phyloP scores from a whole-genome alignment of 2,888 invertebrate genomes.

The Tridacna crocea region DNA sequence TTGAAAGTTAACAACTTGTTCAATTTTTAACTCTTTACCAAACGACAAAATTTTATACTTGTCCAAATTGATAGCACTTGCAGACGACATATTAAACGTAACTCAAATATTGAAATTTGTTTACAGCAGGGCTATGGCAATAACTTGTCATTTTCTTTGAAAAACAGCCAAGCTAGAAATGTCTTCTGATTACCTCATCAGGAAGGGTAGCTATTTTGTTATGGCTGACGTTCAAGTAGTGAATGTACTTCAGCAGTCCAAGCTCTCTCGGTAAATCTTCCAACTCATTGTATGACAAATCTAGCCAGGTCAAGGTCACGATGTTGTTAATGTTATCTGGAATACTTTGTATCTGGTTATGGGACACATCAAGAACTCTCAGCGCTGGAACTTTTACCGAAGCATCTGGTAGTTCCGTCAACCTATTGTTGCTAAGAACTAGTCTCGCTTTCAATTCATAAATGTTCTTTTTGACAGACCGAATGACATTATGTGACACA shows the following conservation, averaged over 20 bases:
- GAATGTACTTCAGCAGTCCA: constrained; percentile 79
- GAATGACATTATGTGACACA: constrained; percentile 79
- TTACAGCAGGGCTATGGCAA: too few relatives aligned
- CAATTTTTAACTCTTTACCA: too few relatives aligned
- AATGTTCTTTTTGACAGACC: constrained; percentile 78
- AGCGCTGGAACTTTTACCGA: constrained; percentile 77
- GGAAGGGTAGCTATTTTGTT: constrained; percentile 92
- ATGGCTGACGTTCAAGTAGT: constrained; percentile 88
- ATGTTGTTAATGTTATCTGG: constrained; percentile 80
- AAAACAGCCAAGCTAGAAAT: too few relatives aligned
- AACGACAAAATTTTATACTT: too few relatives aligned
- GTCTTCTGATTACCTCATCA: too few relatives aligned
- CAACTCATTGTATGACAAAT: constrained; percentile 89
- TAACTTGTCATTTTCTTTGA: too few relatives aligned
- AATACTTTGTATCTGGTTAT: constrained; percentile 76
- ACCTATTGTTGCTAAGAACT: constrained; percentile 75
- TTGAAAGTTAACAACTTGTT: too few relatives aligned
- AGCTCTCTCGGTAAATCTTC: constrained; percentile 78
- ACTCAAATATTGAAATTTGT: too few relatives aligned
- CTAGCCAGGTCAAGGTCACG: constrained; percentile 85
- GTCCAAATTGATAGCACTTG: too few relatives aligned
- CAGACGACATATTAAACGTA: too few relatives aligned
- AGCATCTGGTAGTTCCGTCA: constrained; percentile 79
- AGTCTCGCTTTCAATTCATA: constrained; percentile 80
- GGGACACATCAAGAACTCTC: constrained; percentile 77